Base-by-base conservation (phyloP, 2,888 invertebrate species). In the Polyploca ridens region DNA sequence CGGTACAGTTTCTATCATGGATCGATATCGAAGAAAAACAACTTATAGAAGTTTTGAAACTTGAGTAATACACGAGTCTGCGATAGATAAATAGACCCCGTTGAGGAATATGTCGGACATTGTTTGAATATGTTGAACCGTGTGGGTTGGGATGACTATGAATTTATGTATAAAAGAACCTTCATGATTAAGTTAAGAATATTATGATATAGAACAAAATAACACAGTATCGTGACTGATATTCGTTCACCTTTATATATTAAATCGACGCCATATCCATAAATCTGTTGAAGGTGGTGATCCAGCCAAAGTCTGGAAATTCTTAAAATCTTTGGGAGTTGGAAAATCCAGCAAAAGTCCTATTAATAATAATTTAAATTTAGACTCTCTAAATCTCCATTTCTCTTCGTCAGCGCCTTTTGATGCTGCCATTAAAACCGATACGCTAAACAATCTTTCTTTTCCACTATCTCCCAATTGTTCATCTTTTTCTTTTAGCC, bases 161-260 rank as follows among this genome's bases (percentile, higher is more conserved):
- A 54, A 54, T 54, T 16, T 54, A 54, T 54, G 54, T 10, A 54
- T 54, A 54, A 19, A 54, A 54, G 54, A 54, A 54, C 54, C 54
- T 16, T 54, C 54, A 54, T 54, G 54, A 16, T 41, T 13, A 41
- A 13, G 41, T 41, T 41, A 7, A 13, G 27, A 27, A 11, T 19
- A 19, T 19, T 54, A 54, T 19, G 10, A 54, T 54, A 19, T 19
- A 19, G 19, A 54, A 10, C 8, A 19, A 54, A 54, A 19, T 54
- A 54, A 54, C 6, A n/a, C 54, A 16, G 19, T n/a, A 19, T 54
- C 19, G 7, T 49, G 14, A 49, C 49, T 16, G n/a, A 46, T 46
- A 46, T n/a, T n/a, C 13, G n/a, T 46, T 46, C n/a, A 46, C 46
- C n/a, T 49, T 10, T 49, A n/a, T 49, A 49, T 8, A 16, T n/a